A percentile compares a stretch with the other conserved stretches of the same genome.
Conservation (phyloP, 2,113 vertebrate species). For the Haemorhous mexicanus region DNA sequence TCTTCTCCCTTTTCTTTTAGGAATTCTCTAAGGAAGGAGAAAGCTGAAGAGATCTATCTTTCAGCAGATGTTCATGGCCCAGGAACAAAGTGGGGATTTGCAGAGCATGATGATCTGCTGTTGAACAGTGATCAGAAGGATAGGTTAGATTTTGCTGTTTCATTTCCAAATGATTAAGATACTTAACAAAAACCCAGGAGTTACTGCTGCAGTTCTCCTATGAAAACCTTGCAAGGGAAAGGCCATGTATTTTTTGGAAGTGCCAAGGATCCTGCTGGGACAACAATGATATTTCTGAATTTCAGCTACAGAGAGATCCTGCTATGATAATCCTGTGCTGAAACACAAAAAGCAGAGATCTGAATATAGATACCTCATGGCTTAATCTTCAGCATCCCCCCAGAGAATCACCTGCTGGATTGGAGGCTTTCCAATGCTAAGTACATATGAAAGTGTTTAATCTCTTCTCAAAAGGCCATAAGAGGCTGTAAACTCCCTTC, state of each 20-base stretch:
- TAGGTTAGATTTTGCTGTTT: not conserved
- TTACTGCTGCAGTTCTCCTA: not conserved
- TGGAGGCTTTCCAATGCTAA: not conserved
- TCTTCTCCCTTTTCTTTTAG: not conserved
- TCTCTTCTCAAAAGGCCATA: not conserved
- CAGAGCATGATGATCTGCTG: not conserved
- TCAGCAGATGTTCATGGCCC: not conserved
- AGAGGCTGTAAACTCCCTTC: not conserved
- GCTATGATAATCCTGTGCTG: not conserved
- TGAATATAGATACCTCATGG: not conserved
- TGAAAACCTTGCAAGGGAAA: not conserved
- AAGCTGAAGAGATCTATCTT: not conserved
- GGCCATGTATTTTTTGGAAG: not conserved
- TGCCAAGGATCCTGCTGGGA: not conserved
- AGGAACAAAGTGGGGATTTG: not conserved
- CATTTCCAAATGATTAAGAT: not conserved
- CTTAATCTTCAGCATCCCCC: not conserved
- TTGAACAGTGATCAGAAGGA: not conserved
- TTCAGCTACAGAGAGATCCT: not conserved
- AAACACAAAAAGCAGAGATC: constrained; percentile 18
- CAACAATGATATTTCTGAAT: not conserved
- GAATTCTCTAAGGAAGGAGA: not conserved
- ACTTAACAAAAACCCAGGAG: not conserved
- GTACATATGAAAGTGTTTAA: not conserved
- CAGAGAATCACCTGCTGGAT: not conserved